Base-by-base conservation (phyloP, 2,797 vertebrate species). In the Gallinago solitaria region DNA sequence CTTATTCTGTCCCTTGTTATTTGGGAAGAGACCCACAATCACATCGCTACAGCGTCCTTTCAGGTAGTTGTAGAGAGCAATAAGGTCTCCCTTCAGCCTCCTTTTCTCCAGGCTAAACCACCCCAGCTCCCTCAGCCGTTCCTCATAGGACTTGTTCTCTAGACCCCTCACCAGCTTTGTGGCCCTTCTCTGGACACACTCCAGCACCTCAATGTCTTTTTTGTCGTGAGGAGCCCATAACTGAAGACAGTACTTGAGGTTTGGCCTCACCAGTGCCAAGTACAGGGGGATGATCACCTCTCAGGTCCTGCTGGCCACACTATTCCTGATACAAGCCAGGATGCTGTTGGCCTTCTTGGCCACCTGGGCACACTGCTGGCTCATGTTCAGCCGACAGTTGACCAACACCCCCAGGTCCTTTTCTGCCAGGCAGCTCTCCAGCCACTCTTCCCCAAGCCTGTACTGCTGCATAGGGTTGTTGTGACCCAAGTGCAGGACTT, bases 191-290 rank as follows among this genome's bases (percentile, higher is more conserved):
- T 82, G 35, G n/a, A 43, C 2, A 1, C 0, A 0, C 7, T 70
- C 17, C 33, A 59, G 67, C 25, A n/a, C 19, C 16, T 84, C 47
- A n/a, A 0, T 35, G n/a, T 13, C 57, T 9, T 37, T 59, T 20
- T 41, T 57, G 9, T 33, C 67, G 24, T 28, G 28, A 57, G 11
- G 14, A 19, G 11, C 61, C 18, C 61, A 63, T 32, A 75, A 33
- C 16, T 41, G 21, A 54, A 59, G 11, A 21, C 1, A 25, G 20
- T 5, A 21, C 4, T 82, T 0, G 0, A 67, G 43, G 7, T 37
- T 12, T 2, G 1, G 25, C 43, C 56, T 70, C 57, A 33, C 17
- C 17, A 63, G 15, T 50, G 61, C 61, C 1, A 2, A 50, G 14
- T 20, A 12, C 28, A 53, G 15, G 4, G 32, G 21, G 2, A 11